These are phyloP conservation scores for Egretta garzetta DNA, from an alignment of 2,113 vertebrate genomes.

Conservation along the genomic window DNA sequence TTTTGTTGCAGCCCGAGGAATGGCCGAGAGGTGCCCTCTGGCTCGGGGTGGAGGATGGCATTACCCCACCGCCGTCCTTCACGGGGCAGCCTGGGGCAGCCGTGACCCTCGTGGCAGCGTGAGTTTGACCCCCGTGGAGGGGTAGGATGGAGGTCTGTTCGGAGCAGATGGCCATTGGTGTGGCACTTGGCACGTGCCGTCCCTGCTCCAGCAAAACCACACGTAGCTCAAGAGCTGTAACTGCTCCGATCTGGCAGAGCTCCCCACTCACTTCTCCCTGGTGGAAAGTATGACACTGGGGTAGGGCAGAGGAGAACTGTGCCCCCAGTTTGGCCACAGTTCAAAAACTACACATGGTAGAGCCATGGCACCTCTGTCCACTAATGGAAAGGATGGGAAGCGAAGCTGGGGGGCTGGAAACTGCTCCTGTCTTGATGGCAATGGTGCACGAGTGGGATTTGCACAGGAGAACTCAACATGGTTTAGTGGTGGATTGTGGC, in stretches of 20 bases:
- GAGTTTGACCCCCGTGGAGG: background rate
- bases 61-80: background rate
- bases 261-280: background rate
- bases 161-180: fast-evolving
- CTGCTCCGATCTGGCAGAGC: fast-evolving
- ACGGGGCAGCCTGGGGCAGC: background rate
- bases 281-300: background rate
- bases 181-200: background rate
- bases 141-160: background rate
- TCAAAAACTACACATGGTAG: background rate
- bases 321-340: background rate
- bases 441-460: background rate
- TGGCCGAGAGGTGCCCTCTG: background rate
- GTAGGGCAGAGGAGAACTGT: background rate
- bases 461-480: background rate
- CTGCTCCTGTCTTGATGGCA: background rate
- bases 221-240: background rate
- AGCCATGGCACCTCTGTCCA: background rate
- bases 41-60: background rate
- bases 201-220: background rate
- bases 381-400: background rate
- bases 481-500: too few relatives aligned
- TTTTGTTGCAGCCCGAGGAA: background rate
- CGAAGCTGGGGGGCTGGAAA: background rate
- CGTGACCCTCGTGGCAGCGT: background rate